Base-by-base conservation (phyloP, 2,797 vertebrate species). In the Champsocephalus gunnari region DNA sequence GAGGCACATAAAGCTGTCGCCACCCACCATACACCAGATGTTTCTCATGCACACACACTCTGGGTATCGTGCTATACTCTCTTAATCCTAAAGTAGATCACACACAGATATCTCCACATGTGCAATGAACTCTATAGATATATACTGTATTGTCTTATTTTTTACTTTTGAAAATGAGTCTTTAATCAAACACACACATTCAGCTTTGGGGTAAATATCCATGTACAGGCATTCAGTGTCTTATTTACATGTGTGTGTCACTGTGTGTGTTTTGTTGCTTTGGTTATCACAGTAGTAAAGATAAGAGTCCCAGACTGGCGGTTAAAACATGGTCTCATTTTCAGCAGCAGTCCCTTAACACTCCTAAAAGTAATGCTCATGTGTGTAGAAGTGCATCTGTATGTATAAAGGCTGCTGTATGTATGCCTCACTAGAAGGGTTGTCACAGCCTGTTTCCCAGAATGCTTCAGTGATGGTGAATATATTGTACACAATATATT, bases 21-120 rank as follows among this genome's bases (percentile, higher is more conserved):
- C 90, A 92, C 94, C 92, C 89, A 87, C 91, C 88, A 91, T 90
- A 92, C 92, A 92, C 95, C 94, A 95, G 94, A 95, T 96, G 95
- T 95, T 95, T 93, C 87, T 87, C 80, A 89, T 88, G 76, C 91
- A 79, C 89, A 76, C 67, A 77, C 75, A 72, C 75, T 58, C 80
- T 69, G 77, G 77, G 48, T 79, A 73, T 81, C 62, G 73, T 82
- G 64, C 67, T 78, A 82, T 84, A 81, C 66, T 75, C 68, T 41
- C 14, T 16, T 66, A 85, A 71, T 75, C 13, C 43, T 65, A 48
- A 66, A 28, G 44, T 50, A 56, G 55, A 54, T 83, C 66, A 79
- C 77, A 85, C 82, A 82, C 75, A 70, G 34, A 66, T 62, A 79
- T 69, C 70, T 54, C 72, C 66, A 75, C 73, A 73, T 82, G 67